Conservation (phyloP, 2,797 vertebrate genomes). For the Rhinogobio ventralis region DNA sequence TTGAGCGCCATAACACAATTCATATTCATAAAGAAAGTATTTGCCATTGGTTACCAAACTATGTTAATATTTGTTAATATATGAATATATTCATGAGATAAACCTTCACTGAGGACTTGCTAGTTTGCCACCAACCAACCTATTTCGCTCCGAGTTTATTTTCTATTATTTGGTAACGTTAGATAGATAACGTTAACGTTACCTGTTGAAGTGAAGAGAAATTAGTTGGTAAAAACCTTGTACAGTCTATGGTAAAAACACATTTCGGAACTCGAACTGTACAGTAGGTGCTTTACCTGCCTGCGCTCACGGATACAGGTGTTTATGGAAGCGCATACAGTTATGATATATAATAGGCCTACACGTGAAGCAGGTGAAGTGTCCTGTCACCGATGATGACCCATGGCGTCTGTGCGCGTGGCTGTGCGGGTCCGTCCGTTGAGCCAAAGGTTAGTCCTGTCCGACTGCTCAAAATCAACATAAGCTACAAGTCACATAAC, state of each 20-base stretch:
- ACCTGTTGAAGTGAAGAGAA: background rate
- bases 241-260: background rate
- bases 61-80: background rate
- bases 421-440: slow-evolving; percentile 93
- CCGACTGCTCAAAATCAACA: background rate
- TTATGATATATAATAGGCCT: background rate
- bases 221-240: background rate
- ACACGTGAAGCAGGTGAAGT: background rate
- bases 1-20: background rate
- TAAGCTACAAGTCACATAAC: background rate
- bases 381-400: slow-evolving; percentile 67
- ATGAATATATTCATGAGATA: slow-evolving; percentile 10
- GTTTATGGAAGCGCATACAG: background rate
- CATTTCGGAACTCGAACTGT: background rate
- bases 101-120: background rate
- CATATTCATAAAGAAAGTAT: background rate
- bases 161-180: background rate
- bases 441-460: slow-evolving; percentile 87
- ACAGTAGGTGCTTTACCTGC: background rate
- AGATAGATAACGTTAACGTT: too few relatives aligned
- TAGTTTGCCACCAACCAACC: background rate
- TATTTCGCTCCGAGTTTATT: background rate
- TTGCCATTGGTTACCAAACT: background rate
- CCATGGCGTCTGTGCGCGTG: slow-evolving; percentile 95
- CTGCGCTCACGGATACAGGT: background rate